phyloP scores from a whole-genome alignment of 1,140 invertebrate species.

The Sinella curviseta region DNA sequence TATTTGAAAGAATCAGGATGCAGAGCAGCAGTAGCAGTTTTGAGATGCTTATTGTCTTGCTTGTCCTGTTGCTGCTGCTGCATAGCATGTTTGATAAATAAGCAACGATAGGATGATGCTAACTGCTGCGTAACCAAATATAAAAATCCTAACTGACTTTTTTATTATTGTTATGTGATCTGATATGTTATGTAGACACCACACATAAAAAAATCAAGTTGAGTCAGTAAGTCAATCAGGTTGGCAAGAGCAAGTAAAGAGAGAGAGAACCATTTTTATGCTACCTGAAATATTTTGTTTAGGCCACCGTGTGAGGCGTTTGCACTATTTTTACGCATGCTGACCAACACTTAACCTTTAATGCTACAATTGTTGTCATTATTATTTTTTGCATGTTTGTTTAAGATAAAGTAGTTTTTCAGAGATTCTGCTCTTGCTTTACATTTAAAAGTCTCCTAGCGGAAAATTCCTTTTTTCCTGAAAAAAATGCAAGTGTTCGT shows the following conservation, averaged over 20 bases:
- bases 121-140: background rate
- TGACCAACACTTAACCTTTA: constrained; percentile 6
- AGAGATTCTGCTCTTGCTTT: background rate
- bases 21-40: too few relatives aligned
- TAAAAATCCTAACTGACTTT: background rate
- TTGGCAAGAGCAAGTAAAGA: background rate
- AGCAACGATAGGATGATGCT: background rate
- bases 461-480: constrained; percentile 4
- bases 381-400: background rate
- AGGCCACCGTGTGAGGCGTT: background rate
- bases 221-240: background rate
- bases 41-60: too few relatives aligned
- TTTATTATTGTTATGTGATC: background rate
- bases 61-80: too few relatives aligned
- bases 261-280: background rate
- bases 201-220: too few relatives aligned
- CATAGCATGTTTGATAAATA: too few relatives aligned
- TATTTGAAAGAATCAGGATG: too few relatives aligned
- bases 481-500: background rate
- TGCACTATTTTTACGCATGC: constrained; percentile 11
- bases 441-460: background rate
- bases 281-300: background rate
- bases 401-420: background rate
- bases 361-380: constrained; percentile 6
- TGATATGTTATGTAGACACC: background rate